Evolutionary conservation across 2,797 vertebrate species (phyloP), one percentile per base, ranked within the genome.

Genomic region (Perdix hodgsoniae): DNA sequence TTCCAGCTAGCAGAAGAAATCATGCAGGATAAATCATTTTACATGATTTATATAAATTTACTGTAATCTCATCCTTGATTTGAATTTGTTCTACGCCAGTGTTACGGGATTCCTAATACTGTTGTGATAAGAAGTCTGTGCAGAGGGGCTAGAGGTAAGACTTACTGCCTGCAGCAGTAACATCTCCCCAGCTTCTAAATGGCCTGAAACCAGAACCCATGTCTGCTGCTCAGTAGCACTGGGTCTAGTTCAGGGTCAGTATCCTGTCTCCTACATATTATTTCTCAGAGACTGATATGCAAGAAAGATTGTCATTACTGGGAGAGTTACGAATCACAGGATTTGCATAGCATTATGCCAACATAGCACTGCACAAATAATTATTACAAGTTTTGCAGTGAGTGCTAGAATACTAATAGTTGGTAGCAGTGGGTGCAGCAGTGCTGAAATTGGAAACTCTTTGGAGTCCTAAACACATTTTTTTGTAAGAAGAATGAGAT

Each of bases 321-420:
- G 13, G 72, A 73, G 63, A 69, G 23, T 83, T 88, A 60, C 0
- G 2, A 82, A 50, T 94, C n/a, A 4, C 3, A 24, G 44, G 16
- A 26, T 63, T 93, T 91, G n/a, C n/a, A 6, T 75, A 39, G n/a
- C 61, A 12, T 65, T 91, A 35, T 0, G 42, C 22, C 39, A 83
- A 31, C 4, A 0, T 73, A 75, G 57, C 24, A 35, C 64, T 79
- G 77, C 61, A 69, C 47, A 86, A 78, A 66, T 76, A 81, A 40
- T 86, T 13, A 14, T 75, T 50, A 61, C 35, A 91, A 50, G 35
- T 91, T 95, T 26, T 40, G 21, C n/a, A 66, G 37, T 60, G 83
- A 78, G 66, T 40, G 27, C 40, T 50, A 39, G 23, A 27, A 66
- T 89, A 26, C 14, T 94, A 49, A 47, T 5, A 2, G 33, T 75